Percentiles rank a stretch among this genome's conserved stretches.
These are phyloP conservation scores for Zalophus californianus DNA, from an alignment of 2,797 vertebrate species.

Conservation along the genomic window DNA sequence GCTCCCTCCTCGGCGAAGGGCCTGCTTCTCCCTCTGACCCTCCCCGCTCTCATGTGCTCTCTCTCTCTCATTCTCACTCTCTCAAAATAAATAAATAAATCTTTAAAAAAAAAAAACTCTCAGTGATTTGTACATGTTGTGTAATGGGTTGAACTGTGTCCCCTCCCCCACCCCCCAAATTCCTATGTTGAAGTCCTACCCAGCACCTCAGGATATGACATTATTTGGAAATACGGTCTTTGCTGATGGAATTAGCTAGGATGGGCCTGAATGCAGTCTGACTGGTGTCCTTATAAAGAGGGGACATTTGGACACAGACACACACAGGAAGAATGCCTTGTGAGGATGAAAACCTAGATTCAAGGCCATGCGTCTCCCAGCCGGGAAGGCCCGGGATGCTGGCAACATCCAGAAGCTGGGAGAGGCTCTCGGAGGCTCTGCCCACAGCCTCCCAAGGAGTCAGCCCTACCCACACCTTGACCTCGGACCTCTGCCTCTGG, in stretches of 20 bases:
- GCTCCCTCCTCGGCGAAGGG: no score
- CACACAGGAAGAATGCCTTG: not conserved
- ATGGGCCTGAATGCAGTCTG: not conserved
- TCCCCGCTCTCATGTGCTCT: no score
- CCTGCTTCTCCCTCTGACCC: no score
- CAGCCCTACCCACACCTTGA: not conserved
- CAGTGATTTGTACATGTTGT: not conserved
- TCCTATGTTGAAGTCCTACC: not conserved
- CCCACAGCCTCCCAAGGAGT: no score
- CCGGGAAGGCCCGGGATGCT: not conserved
- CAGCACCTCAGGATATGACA: not conserved
- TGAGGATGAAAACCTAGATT: not conserved
- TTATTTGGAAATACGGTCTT: not conserved
- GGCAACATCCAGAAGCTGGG: not conserved
- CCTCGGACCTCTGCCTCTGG: not conserved
- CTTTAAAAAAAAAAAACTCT: no score
- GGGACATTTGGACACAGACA: not conserved
- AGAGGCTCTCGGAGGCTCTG: not conserved
- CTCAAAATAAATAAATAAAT: no score
- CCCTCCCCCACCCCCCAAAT: not conserved
- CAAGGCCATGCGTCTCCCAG: not conserved
- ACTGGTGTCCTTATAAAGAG: not conserved
- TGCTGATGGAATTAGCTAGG: not conserved
- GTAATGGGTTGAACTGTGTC: not conserved
- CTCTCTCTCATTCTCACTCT: no score